phyloP scores from a whole-genome alignment of 2,888 invertebrate species.

The Muscina levida region DNA sequence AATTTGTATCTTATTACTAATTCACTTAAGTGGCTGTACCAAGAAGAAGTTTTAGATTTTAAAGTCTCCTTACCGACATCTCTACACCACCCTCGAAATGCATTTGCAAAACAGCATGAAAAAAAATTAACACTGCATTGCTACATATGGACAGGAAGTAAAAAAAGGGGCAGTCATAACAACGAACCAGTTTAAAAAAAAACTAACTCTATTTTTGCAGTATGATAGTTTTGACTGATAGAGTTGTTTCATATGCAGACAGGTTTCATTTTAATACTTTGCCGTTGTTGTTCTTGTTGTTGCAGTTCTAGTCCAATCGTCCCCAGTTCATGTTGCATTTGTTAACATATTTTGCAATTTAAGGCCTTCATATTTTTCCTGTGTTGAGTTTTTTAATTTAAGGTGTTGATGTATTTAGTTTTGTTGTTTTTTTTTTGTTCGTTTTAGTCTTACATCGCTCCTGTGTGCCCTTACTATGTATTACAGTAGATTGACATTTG shows the following conservation, averaged over 20 bases:
- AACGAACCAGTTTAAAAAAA: slow-evolving; percentile 25
- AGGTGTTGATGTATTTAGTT: slow-evolving; percentile 65
- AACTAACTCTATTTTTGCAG: slow-evolving; percentile 46
- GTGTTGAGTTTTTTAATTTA: slow-evolving; percentile 37
- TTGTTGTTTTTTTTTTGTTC: no score
- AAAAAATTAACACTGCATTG: slow-evolving; percentile 40
- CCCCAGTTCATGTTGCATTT: slow-evolving; percentile 16
- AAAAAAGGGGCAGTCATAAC: background rate
- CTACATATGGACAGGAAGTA: slow-evolving; percentile 23
- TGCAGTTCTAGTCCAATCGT: slow-evolving; percentile 4
- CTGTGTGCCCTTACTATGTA: background rate
- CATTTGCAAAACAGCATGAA: background rate
- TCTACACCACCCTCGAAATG: background rate
- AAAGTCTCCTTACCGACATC: no score
- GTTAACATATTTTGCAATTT: slow-evolving; percentile 36
- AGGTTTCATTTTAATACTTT: slow-evolving; percentile 70
- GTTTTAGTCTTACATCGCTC: slow-evolving; percentile 19
- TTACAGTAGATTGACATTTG: background rate
- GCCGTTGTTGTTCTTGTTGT: slow-evolving; percentile 40
- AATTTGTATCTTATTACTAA: no score
- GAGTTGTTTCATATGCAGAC: slow-evolving; percentile 76
- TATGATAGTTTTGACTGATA: slow-evolving; percentile 75
- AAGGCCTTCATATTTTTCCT: slow-evolving; percentile 34
- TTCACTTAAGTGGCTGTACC: no score
- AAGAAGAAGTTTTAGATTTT: no score